phyloP scores from a whole-genome alignment of 2,888 invertebrate species.

The Microctonus brassicae region DNA sequence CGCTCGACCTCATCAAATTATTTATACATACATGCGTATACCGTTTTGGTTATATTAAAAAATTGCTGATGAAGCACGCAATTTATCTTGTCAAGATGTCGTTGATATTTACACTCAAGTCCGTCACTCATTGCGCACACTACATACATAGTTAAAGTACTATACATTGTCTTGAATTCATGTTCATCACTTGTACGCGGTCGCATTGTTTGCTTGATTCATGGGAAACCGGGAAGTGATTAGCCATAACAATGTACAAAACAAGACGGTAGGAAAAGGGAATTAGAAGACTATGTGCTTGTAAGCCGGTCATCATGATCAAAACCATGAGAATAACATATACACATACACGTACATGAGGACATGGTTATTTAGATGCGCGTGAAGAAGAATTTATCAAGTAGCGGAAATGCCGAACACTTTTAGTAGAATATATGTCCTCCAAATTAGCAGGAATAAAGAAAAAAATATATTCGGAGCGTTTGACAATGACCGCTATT shows the following conservation, averaged over 20 bases:
- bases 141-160: too few species aligned
- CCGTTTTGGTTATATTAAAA: background rate
- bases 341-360: constrained; percentile 25
- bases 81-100: background rate
- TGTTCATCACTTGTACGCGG: constrained; percentile 43
- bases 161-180: constrained; percentile 27
- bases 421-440: constrained; percentile 7
- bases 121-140: too few species aligned
- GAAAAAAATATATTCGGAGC: too few species aligned
- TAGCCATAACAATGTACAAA: constrained; percentile 42
- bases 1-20: constrained; percentile 4
- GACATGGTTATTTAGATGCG: background rate
- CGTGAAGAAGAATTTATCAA: constrained; percentile 16
- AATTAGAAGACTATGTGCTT: constrained; percentile 11
- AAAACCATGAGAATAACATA: constrained; percentile 45
- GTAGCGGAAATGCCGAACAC: constrained; percentile 24
- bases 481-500: too few species aligned
- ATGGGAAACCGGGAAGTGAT: constrained; percentile 65
- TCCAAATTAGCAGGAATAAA: too few species aligned
- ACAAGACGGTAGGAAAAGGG: constrained; percentile 6
- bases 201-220: constrained; percentile 62
- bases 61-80: background rate
- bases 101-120: background rate
- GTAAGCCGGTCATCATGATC: constrained; percentile 37
- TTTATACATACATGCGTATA: background rate